Conservation (phyloP, 2,113 vertebrate genomes). For the Tringa solitaria region DNA sequence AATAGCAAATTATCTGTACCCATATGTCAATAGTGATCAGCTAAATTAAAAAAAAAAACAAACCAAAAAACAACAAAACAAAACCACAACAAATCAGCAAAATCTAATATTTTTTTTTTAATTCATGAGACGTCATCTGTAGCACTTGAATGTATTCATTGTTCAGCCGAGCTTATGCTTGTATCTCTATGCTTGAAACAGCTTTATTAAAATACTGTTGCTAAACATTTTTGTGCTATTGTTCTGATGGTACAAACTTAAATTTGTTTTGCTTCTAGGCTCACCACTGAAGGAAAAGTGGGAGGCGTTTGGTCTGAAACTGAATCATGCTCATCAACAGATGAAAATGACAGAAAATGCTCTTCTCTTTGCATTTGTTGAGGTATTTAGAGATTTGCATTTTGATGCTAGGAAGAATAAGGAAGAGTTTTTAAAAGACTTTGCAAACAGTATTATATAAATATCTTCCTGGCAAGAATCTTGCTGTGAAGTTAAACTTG, state of each 20-base stretch:
- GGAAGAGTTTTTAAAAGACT: background rate
- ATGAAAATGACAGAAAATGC: conserved; percentile 91
- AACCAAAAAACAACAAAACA: background rate
- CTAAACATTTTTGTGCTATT: background rate
- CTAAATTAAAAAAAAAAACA: background rate
- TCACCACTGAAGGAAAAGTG: conserved; percentile 86
- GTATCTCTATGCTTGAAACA: background rate
- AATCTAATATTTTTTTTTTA: background rate
- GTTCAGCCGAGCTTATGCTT: background rate
- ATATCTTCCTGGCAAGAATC: background rate
- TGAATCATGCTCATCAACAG: conserved; percentile 92
- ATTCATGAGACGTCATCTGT: background rate
- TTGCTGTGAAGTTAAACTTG: background rate
- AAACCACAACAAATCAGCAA: background rate
- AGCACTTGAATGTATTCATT: background rate
- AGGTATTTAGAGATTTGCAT: conserved; percentile 78
- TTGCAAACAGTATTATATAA: background rate
- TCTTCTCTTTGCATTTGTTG: conserved; percentile 94
- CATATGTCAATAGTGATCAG: background rate
- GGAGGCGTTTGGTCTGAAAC: conserved; percentile 87
- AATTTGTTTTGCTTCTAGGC: conserved; percentile 68
- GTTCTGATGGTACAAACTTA: background rate
- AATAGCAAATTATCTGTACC: background rate
- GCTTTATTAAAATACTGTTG: background rate
- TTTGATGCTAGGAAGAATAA: background rate